Evolutionary conservation across 2,888 invertebrate species (phyloP).

Genomic region (Nephrotoma appendiculata): DNA sequence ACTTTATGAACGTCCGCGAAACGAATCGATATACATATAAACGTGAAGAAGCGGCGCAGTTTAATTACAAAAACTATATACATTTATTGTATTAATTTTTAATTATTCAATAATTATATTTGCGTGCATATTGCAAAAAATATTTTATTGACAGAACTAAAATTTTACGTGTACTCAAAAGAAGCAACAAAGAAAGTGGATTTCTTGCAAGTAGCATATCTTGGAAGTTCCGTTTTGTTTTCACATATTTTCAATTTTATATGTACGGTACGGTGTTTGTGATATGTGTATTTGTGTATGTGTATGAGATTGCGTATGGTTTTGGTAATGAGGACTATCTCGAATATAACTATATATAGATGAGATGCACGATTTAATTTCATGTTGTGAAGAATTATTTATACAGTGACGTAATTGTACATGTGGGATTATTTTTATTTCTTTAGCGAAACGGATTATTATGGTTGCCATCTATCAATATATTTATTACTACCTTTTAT

Average conservation of each 20-base stretch:
- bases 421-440: not conserved
- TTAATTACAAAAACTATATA: no score
- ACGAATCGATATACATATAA: not conserved
- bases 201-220: not conserved
- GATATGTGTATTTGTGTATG: not conserved
- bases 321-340: not conserved
- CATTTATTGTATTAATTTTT: not conserved
- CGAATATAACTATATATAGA: not conserved
- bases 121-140: not conserved
- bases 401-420: not conserved
- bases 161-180: not conserved
- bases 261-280: not conserved
- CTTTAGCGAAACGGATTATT: not conserved
- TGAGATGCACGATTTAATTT: not conserved
- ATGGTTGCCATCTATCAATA: not conserved
- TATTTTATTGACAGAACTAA: not conserved
- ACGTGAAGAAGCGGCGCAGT: not conserved
- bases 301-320: not conserved
- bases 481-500: no score
- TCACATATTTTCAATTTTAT: not conserved
- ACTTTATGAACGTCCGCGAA: no score
- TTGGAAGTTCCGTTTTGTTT: not conserved
- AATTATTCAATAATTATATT: not conserved
- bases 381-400: not conserved
- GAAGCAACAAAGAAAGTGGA: not conserved